Conservation (phyloP, 1,140 invertebrate genomes). For the Musca domestica region DNA sequence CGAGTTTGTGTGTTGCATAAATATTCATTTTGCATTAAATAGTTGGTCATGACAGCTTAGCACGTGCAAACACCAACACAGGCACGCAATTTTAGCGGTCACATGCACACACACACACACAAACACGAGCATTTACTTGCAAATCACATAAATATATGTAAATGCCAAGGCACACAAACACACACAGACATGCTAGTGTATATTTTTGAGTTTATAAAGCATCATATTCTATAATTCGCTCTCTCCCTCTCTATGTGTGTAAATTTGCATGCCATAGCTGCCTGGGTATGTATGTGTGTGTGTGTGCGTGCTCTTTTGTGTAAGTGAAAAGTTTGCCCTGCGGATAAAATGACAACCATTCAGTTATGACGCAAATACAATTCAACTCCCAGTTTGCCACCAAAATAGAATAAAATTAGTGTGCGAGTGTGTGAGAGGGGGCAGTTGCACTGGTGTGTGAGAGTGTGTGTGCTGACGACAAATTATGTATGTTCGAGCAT, state of each 20-base stretch:
- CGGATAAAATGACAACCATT: neutral
- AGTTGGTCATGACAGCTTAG: constrained; percentile 16
- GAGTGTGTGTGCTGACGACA: neutral
- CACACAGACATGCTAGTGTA: no score
- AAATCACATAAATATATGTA: no score
- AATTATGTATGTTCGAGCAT: neutral
- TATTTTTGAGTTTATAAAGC: no score
- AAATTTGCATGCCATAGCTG: no score
- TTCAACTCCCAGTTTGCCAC: neutral
- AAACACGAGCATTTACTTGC: no score
- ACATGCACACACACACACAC: no score
- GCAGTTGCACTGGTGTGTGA: neutral
- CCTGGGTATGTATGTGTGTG: neutral
- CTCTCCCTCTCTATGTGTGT: no score
- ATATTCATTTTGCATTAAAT: constrained; percentile 15
- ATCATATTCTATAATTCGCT: no score
- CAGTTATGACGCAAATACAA: neutral
- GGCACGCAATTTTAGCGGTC: no score
- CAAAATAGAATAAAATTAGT: neutral
- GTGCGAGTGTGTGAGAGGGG: neutral
- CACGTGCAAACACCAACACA: neutral
- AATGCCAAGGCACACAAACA: no score
- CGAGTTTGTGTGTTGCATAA: constrained; percentile 1
- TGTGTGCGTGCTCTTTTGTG: neutral
- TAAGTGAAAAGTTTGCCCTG: constrained; percentile 11